Conservation (phyloP, 2,888 invertebrate species). For the Microchrysa polita region DNA sequence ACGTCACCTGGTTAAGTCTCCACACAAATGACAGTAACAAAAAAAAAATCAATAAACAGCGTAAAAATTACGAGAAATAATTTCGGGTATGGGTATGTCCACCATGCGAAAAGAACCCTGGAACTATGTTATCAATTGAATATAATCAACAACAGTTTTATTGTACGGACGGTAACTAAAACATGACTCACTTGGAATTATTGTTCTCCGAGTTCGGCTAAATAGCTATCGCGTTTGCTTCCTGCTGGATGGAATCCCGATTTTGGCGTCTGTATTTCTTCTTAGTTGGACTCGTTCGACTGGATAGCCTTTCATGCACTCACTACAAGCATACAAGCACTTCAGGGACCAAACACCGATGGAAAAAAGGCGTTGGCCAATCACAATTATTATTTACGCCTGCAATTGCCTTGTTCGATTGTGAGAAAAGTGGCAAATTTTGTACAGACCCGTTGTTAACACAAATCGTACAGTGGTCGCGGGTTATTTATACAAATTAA, state of each 20-base stretch:
- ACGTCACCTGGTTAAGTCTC: constrained; percentile 28
- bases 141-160: neutral
- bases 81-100: neutral
- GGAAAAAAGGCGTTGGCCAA: constrained; percentile 24
- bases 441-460: neutral
- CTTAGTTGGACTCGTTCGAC: too few relatives aligned
- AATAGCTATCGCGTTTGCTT: too few relatives aligned
- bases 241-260: too few relatives aligned
- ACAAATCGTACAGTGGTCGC: constrained; percentile 4
- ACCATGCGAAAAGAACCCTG: neutral
- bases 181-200: constrained; percentile 30
- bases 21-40: constrained; percentile 26
- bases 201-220: neutral
- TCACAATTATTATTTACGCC: neutral
- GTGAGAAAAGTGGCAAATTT: too few relatives aligned
- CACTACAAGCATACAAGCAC: constrained; percentile 6
- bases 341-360: constrained; percentile 9
- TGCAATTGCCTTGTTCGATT: constrained; percentile 15
- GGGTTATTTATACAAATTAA: neutral
- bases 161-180: constrained; percentile 3
- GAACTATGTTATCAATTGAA: neutral
- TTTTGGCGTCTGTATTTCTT: too few relatives aligned
- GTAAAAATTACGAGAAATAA: constrained; percentile 18
- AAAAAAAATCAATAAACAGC: constrained; percentile 39
- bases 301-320: too few relatives aligned